Evolutionary conservation across 23 tunicate genomes (phyloP).

Genomic region (Trididemnum miniatum): DNA sequence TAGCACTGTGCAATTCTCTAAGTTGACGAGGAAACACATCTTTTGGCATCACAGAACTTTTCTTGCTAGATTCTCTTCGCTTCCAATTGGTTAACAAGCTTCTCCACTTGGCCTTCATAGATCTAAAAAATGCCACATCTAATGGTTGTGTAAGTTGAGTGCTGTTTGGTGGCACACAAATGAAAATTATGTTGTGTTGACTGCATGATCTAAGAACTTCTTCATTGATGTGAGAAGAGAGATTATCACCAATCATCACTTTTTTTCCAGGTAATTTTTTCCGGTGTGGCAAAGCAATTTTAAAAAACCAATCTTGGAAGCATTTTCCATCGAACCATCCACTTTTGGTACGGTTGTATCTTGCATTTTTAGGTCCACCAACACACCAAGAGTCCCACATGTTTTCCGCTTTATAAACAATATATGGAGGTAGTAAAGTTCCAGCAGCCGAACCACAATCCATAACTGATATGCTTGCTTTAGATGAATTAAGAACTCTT

Average conservation of each 20-base stretch:
- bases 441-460: conserved; percentile 23
- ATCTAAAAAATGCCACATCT: conserved; percentile 23
- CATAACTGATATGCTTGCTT: conserved; percentile 5
- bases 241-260: conserved; percentile 29
- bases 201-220: conserved; percentile 17
- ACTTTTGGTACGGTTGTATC: conserved; percentile 11
- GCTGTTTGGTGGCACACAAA: conserved; percentile 39
- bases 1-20: neutral
- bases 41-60: conserved; percentile 8
- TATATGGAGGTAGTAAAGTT: conserved; percentile 2
- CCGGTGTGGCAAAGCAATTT: neutral
- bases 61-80: neutral
- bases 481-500: conserved; percentile 19
- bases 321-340: conserved; percentile 33
- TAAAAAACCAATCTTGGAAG: conserved; percentile 33
- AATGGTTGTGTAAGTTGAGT: conserved; percentile 22
- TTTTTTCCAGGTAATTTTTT: conserved; percentile 34
- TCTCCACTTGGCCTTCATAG: conserved; percentile 27
- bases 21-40: conserved; percentile 12
- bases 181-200: conserved; percentile 23
- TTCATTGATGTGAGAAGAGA: conserved; percentile 19
- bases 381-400: conserved; percentile 22
- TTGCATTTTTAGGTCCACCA: conserved; percentile 26
- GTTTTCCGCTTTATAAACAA: conserved; percentile 34
- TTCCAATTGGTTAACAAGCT: conserved; percentile 9